Base-by-base conservation (phyloP, 2,888 invertebrate species). In the Blomia tropicalis region DNA sequence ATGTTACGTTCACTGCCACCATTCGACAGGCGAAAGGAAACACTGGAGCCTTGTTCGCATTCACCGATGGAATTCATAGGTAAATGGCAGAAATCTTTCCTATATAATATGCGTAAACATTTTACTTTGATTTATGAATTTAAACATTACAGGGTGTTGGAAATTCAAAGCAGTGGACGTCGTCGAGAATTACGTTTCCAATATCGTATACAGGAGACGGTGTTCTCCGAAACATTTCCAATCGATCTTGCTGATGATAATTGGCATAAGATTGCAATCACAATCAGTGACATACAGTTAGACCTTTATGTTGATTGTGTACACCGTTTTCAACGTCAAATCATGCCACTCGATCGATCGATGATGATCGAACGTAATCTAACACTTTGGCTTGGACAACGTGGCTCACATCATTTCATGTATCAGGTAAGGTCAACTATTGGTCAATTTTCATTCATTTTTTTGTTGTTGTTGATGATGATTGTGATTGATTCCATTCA, bases 141-240 rank as follows among this genome's bases (percentile, higher is more conserved):
- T n/a, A n/a, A n/a, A n/a, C n/a, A 70, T 72, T 73, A 71, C 78
- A 85, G 88, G 79, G 87, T 85, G 79, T 79, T 89, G 79, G 88
- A 90, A 79, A 80, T 90, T 76, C 87, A 89, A 78, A 88, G 87
- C 73, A 87, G 86, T 76, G 88, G 88, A 69, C 81, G 87, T 67
- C 83, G 83, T 71, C 84, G 87, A 75, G 88, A 89, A 77, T 82
- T 87, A 72, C 82, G 87, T 69, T 79, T 87, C 73, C 85, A 86
- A 77, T 87, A 87, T 76, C 67, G 66, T 41, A 66, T 68, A 64
- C 79, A 79, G 71, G 79, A 80, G 63, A 75, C 75, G 70, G 79
- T 83, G 70, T 82, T 83, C 73, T 83, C 85, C 70, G 89, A 89
- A 79, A 83, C 85, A 73, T 89, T 90, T 79, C 85, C 85, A 70